Evolutionary conservation across 2,888 invertebrate species (phyloP), one percentile per base, ranked within the genome.

Genomic region (Drosophila siamana): DNA sequence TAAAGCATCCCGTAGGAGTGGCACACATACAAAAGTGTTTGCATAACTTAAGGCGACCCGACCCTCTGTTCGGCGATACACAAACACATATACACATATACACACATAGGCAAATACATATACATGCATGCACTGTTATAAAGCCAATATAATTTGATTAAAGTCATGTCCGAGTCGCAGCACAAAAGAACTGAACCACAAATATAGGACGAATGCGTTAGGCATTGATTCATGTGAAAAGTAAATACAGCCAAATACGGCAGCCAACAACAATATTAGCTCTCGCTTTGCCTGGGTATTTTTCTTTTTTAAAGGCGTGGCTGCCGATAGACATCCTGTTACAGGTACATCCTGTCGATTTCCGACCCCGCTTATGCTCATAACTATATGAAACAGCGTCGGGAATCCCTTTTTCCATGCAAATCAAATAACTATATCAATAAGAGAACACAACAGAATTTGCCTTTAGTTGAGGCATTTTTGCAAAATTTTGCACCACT

Each of bases 1-100:
- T 79, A 81, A 84, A 82, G 81, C 81, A 82, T 84, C 81, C 81
- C 69, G 81, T 71, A 82, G 82, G 82, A 82, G 82, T 82, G 85
- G 85, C 82, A 70, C 82, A 78, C 79, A 71, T 74, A 81, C 74
- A 78, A 84, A 78, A 85, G 79, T 82, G 82, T 85, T 82, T 82
- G 82, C 82, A 82, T 82, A 85, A 82, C 82, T 85, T 82, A 79
- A 77, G 62, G 69, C 78, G 47, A 48, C 51, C 51, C 69, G 50
- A 50, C 54, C 46, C 36, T 56, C 52, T 44, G 26, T 16, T 28
- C 28, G 46, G 46, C 51, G 43, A 28, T 28, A 30, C 16, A 9
- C 44, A 57, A n/a, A n/a, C 3, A 55, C 13, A 62, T n/a, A 40
- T 6, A 54, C 19, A 47, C 30, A 11, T 19, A 3, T 3, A 2